Evolutionary conservation across 2,113 vertebrate species (phyloP).

Genomic region (Odocoileus hemionus): DNA sequence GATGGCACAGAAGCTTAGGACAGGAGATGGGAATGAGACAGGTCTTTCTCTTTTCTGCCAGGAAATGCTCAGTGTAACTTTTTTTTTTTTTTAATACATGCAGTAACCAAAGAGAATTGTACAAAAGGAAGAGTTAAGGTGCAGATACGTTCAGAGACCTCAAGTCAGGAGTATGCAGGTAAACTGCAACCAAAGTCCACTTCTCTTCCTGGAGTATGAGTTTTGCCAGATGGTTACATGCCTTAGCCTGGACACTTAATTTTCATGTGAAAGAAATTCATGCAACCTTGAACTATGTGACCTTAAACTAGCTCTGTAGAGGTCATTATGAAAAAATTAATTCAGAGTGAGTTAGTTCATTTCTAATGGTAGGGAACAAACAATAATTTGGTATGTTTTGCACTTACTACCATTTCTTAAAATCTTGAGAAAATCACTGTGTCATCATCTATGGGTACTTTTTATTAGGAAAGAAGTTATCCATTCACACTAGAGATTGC

Average conservation of each 20-base stretch:
- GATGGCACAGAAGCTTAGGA: neutral
- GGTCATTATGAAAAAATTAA: neutral
- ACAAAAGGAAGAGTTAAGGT: neutral
- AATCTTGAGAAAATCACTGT: neutral
- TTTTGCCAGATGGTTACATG: neutral
- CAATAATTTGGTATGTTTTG: neutral
- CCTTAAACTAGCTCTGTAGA: neutral
- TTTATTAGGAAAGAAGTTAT: constrained; percentile 48
- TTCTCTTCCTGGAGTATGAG: neutral
- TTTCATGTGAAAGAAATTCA: neutral
- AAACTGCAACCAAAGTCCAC: neutral
- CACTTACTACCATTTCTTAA: neutral
- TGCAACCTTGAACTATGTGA: neutral
- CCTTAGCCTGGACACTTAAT: neutral
- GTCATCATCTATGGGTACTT: neutral
- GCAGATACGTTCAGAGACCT: neutral
- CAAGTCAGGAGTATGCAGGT: neutral
- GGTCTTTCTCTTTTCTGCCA: neutral
- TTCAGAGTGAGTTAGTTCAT: neutral
- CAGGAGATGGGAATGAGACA: neutral
- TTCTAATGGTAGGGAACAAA: neutral
- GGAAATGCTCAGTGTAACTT: neutral
- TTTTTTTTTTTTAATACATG: neutral
- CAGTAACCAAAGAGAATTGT: neutral
- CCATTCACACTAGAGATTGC: neutral